These are phyloP conservation scores for Syngnathus acus DNA, from an alignment of 2,797 vertebrate species.

Conservation along the genomic window DNA sequence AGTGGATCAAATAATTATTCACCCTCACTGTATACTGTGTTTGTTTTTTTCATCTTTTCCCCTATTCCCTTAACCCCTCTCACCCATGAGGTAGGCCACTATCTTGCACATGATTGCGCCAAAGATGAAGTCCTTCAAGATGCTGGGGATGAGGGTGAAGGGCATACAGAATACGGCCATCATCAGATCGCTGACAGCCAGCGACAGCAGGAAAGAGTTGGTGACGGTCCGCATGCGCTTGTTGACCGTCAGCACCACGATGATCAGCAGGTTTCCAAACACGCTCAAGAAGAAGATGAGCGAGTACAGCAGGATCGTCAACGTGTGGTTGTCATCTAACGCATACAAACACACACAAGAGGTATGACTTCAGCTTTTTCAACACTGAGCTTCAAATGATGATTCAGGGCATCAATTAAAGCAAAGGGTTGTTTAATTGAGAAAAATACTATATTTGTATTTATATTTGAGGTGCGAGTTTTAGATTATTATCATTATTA, in stretches of 20 bases:
- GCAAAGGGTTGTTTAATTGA: no score
- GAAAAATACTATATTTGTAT: no score
- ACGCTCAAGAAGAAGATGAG: conserved; percentile 87
- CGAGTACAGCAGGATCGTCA: conserved; percentile 81
- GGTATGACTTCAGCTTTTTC: not conserved
- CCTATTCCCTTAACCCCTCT: conserved; percentile 21
- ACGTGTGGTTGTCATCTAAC: conserved; percentile 56
- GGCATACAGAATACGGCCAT: conserved; percentile 92
- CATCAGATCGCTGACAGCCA: conserved; percentile 90
- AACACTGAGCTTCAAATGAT: no score
- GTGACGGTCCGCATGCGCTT: conserved; percentile 89
- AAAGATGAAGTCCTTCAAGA: conserved; percentile 90
- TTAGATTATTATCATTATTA: no score
- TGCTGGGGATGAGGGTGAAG: conserved; percentile 88
- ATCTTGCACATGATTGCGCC: conserved; percentile 87
- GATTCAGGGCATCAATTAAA: no score
- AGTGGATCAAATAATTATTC: no score
- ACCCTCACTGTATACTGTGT: not conserved
- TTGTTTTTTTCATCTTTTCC: not conserved
- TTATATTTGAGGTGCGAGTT: no score
- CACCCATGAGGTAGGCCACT: conserved; percentile 92
- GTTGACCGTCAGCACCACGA: conserved; percentile 82
- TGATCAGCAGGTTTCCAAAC: conserved; percentile 84
- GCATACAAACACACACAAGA: not conserved
- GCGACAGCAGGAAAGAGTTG: conserved; percentile 90